A percentile compares a stretch with the other conserved stretches of the same genome.
phyloP scores from a whole-genome alignment of 2,113 vertebrate species.

The Oceanodroma tethys region DNA sequence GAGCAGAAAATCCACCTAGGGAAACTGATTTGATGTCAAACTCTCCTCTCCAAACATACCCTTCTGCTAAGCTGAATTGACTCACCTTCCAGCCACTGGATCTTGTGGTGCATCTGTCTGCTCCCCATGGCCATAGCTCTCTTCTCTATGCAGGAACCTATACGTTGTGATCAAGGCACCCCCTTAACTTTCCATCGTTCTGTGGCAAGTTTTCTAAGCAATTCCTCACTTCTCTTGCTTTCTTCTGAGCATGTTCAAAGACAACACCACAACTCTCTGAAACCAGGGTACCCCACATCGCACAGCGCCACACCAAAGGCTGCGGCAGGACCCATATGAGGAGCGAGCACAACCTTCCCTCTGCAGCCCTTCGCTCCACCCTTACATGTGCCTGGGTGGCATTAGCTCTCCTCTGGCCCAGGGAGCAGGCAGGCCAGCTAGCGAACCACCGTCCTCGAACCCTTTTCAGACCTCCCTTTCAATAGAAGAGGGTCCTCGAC shows the following conservation, averaged over 20 bases:
- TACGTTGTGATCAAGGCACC: not conserved
- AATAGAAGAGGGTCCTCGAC: not conserved
- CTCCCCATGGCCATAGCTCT: not conserved
- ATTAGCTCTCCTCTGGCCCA: not conserved
- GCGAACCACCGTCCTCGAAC: not conserved
- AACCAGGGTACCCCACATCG: not conserved
- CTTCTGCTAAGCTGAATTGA: not conserved
- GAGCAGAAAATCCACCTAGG: not conserved
- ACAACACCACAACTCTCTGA: not conserved
- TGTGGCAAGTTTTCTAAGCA: not conserved
- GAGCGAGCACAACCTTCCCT: not conserved
- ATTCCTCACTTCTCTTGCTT: not conserved
- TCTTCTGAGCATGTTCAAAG: not conserved
- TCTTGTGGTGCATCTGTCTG: not conserved
- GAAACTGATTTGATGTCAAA: not conserved
- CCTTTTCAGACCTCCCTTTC: not conserved
- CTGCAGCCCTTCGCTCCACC: not conserved
- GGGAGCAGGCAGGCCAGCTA: not conserved
- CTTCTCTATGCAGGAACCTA: not conserved
- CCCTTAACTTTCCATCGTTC: not conserved
- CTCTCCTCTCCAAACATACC: accelerated
- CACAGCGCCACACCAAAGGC: not conserved
- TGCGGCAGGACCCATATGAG: accelerated
- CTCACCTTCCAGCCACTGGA: not conserved
- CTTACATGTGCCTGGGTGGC: accelerated